Evolutionary conservation across 1,140 invertebrate genomes (phyloP).

Genomic region (Acromyrmex heyeri): DNA sequence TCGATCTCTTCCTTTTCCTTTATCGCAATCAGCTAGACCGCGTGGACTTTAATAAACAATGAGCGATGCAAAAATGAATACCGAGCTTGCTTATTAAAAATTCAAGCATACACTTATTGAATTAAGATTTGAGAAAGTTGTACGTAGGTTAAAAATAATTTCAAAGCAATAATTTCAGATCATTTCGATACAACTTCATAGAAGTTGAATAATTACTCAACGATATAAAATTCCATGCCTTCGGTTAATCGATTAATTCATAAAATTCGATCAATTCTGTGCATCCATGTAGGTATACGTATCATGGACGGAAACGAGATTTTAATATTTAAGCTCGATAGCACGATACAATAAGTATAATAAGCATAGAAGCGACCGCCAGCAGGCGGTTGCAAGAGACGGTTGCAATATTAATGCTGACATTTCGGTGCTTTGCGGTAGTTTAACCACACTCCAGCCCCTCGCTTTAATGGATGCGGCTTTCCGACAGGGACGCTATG

Average conservation of each 20-base stretch:
- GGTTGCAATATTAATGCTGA: constrained; percentile 79
- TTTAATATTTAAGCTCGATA: constrained; percentile 76
- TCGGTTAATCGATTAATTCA: constrained; percentile 43
- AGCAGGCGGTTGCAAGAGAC: constrained; percentile 69
- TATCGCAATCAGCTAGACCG: neutral
- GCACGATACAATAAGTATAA: constrained; percentile 78
- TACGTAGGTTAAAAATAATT: neutral
- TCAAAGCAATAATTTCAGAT: neutral
- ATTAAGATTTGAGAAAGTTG: neutral
- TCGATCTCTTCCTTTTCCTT: constrained; percentile 6
- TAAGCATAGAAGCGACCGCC: constrained; percentile 74
- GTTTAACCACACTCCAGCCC: constrained; percentile 65
- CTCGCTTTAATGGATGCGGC: constrained; percentile 66
- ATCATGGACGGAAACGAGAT: constrained; percentile 72
- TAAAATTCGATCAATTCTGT: constrained; percentile 45
- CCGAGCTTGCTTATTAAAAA: neutral
- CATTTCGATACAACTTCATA: neutral
- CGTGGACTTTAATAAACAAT: neutral
- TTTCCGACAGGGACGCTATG: constrained; percentile 51
- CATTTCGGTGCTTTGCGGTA: constrained; percentile 77
- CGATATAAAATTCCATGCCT: neutral
- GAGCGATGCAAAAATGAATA: neutral
- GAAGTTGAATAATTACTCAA: neutral
- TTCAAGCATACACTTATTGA: neutral
- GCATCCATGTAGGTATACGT: neutral